phyloP scores from a whole-genome alignment of 2,797 vertebrate genomes.

The Champsocephalus gunnari region DNA sequence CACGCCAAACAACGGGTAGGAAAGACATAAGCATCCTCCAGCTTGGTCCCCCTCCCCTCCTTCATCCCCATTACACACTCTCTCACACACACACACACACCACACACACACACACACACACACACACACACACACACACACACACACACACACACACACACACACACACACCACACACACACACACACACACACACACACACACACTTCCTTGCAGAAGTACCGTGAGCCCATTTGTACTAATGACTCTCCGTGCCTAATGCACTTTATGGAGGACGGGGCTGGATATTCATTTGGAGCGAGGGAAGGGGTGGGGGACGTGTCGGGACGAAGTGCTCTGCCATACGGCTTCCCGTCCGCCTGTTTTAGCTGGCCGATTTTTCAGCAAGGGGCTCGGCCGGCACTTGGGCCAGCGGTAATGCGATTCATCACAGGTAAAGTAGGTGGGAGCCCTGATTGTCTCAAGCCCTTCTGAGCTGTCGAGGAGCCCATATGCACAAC shows the following conservation, averaged over 20 bases:
- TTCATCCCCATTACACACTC: constrained; percentile 41
- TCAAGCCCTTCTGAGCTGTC: constrained; percentile 46
- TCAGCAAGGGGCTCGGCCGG: constrained; percentile 62
- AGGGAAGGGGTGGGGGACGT: constrained; percentile 57
- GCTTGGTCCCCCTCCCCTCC: constrained; percentile 45
- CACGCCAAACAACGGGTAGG: constrained; percentile 83
- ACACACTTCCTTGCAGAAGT: constrained; percentile 66
- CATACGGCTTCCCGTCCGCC: constrained; percentile 62
- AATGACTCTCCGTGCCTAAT: constrained; percentile 84
- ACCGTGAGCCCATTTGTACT: constrained; percentile 82
- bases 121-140: constrained; percentile 27
- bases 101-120: constrained; percentile 49
- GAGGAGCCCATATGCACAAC: constrained; percentile 40
- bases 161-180: constrained; percentile 19
- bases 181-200: constrained; percentile 51
- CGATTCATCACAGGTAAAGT: constrained; percentile 79
- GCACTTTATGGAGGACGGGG: constrained; percentile 81
- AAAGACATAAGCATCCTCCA: constrained; percentile 56
- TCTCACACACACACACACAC: constrained; percentile 32
- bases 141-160: too few relatives aligned
- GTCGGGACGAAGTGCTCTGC: constrained; percentile 70
- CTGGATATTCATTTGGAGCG: constrained; percentile 78
- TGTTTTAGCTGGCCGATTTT: constrained; percentile 75
- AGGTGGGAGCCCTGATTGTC: constrained; percentile 66
- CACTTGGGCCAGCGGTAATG: constrained; percentile 62